phyloP scores from a whole-genome alignment of 2,797 vertebrate genomes.

The Sternarchorhynchus goeldii region DNA sequence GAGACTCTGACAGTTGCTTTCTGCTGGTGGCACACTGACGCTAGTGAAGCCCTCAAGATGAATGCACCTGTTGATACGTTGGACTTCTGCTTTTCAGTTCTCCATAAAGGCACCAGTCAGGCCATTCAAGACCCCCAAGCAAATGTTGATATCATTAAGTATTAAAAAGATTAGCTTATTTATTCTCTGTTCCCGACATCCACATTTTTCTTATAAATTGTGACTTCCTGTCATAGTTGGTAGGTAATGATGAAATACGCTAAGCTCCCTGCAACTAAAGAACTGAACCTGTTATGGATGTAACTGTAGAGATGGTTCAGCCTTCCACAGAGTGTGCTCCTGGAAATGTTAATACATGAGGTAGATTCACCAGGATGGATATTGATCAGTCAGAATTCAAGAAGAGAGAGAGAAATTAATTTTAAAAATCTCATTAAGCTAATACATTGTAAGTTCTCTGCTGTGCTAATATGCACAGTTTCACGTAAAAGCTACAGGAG shows the following conservation, averaged over 20 bases:
- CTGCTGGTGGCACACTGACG: not conserved
- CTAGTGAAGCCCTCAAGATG: too few relatives aligned
- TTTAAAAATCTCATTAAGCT: conserved; percentile 1
- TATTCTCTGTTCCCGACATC: conserved; percentile 18
- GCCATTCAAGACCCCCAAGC: too few relatives aligned
- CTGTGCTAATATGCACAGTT: not conserved
- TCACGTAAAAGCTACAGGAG: not conserved
- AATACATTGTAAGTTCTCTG: not conserved
- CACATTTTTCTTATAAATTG: not conserved
- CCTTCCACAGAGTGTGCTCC: not conserved
- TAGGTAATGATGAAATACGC: conserved; percentile 31
- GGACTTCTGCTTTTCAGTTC: not conserved
- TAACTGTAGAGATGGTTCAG: not conserved
- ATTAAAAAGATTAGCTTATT: conserved; percentile 19
- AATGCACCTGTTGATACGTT: not conserved
- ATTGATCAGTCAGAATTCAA: not conserved
- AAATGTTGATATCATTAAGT: too few relatives aligned
- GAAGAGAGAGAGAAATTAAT: not conserved
- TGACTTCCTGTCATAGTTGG: conserved; percentile 10
- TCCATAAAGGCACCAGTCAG: too few relatives aligned
- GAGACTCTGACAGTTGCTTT: not conserved
- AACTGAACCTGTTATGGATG: not conserved
- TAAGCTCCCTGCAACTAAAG: conserved; percentile 11
- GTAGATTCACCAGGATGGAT: conserved; percentile 7
- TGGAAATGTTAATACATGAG: not conserved